Evolutionary conservation across 2,888 invertebrate species (phyloP).

Genomic region (Ennomos quercinarius): DNA sequence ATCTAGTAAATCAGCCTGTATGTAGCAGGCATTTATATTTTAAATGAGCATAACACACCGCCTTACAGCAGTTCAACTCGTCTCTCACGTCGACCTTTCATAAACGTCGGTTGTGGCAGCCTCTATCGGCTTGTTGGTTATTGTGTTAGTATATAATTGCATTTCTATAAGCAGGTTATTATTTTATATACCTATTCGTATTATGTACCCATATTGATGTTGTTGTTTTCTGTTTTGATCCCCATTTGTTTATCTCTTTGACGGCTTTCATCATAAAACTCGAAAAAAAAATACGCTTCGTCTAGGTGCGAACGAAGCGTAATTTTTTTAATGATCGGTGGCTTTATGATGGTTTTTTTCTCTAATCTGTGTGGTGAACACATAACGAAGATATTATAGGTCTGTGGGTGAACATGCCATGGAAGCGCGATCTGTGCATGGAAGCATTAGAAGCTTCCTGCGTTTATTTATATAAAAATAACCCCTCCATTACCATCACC

Average conservation of each 20-base stretch:
- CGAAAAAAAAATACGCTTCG: too few relatives aligned
- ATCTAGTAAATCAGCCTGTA: constrained; percentile 13
- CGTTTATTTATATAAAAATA: too few relatives aligned
- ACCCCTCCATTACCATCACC: too few relatives aligned
- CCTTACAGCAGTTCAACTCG: constrained; percentile 58
- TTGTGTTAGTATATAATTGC: constrained; percentile 62
- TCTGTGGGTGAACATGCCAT: too few relatives aligned
- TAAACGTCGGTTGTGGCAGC: constrained; percentile 41
- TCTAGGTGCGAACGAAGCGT: too few relatives aligned
- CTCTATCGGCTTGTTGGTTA: constrained; percentile 46
- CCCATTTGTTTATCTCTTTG: neutral
- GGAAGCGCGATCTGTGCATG: too few relatives aligned
- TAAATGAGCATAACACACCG: constrained; percentile 55
- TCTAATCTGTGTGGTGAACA: too few relatives aligned
- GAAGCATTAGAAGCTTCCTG: too few relatives aligned
- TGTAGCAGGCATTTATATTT: constrained; percentile 43
- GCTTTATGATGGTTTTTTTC: too few relatives aligned
- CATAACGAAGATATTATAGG: too few relatives aligned
- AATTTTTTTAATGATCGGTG: too few relatives aligned
- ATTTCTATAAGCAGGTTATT: constrained; percentile 44
- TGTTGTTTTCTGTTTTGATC: neutral
- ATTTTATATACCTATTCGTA: neutral
- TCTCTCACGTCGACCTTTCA: constrained; percentile 56
- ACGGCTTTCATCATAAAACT: too few relatives aligned
- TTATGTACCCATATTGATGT: neutral